Evolutionary conservation across 2,888 invertebrate species (phyloP).

Genomic region (Phlogophora meticulosa): DNA sequence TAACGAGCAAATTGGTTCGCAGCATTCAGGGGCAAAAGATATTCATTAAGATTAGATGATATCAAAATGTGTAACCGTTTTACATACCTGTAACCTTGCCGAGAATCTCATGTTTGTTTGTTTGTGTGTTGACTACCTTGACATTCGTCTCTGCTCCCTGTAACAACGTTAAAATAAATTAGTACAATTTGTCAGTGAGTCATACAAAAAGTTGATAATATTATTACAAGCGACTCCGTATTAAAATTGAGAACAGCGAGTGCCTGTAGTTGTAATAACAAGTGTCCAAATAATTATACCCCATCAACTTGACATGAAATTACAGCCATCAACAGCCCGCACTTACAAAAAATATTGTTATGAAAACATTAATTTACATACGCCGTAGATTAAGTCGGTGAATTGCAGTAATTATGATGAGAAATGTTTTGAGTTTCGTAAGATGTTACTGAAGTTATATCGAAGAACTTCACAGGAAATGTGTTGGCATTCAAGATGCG

Average conservation of each 20-base stretch:
- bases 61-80: constrained; percentile 53
- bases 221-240: constrained; percentile 23
- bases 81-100: constrained; percentile 82
- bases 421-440: constrained; percentile 61
- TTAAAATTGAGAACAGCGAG: constrained; percentile 34
- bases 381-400: constrained; percentile 61
- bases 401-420: constrained; percentile 68
- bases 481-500: constrained; percentile 19
- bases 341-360: constrained; percentile 49
- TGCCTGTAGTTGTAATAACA: constrained; percentile 29
- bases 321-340: constrained; percentile 36
- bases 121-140: constrained; percentile 73
- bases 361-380: constrained; percentile 65
- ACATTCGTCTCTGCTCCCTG: constrained; percentile 76
- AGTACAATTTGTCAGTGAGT: constrained; percentile 57
- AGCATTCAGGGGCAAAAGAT: constrained; percentile 62
- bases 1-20: constrained; percentile 64
- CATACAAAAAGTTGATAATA: constrained; percentile 33
- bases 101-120: constrained; percentile 79
- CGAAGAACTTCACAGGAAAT: constrained; percentile 24
- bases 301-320: constrained; percentile 48
- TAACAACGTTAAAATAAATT: constrained; percentile 74
- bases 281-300: constrained; percentile 55
- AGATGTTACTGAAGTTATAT: constrained; percentile 36
- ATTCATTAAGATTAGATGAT: constrained; percentile 59